Base-by-base conservation (phyloP, 2,113 vertebrate species). In the Hystrix cristata region DNA sequence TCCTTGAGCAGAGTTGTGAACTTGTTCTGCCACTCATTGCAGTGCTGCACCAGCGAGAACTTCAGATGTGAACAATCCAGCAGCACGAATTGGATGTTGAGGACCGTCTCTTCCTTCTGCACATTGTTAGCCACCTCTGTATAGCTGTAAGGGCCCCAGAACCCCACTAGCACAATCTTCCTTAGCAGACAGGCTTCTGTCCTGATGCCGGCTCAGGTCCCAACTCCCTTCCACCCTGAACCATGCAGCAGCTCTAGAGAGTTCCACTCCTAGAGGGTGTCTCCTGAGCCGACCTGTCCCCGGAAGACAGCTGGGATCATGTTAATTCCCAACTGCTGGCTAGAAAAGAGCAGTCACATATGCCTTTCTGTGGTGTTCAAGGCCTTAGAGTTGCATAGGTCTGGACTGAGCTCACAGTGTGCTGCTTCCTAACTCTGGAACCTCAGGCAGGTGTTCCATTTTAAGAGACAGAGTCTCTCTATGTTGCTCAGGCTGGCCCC, bases 31-130 rank as follows among this genome's bases (percentile, higher is more conserved):
- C 99, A 99, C 92, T 99, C 99, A 0, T 97, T 98, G 96, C 99
- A 99, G 96, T 99, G 99, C 94, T 99, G 99, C 89, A 99, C 98
- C 95, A 98, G 94, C 0, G 99, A 98, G 86, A 98, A 98, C 96
- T 99, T 99, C 86, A 99, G 98, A 16, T 98, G 98, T 2, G 98
- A 98, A 95, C 99, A 99, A 97, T 99, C 99, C 93, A 99, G 98
- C 96, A 99, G 69, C 93, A 99, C 99, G 46, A 99, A 99, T 98
- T 99, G 98, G 90, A 99, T 97, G 93, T 96, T 99, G 85, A 99
- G 97, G 96, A 99, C 97, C 0, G 98, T 99, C 98, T 99, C 99
- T 97, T 99, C 99, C 98, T 99, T 99, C 98, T 99, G 99, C 31
- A 99, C 98, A 0, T 99, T 99, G 97, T 99, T 99, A 12, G 98